Evolutionary conservation across 35 echinoderm and acorn worm genomes (phyloP).

Genomic region (Holothuria glaberrima): DNA sequence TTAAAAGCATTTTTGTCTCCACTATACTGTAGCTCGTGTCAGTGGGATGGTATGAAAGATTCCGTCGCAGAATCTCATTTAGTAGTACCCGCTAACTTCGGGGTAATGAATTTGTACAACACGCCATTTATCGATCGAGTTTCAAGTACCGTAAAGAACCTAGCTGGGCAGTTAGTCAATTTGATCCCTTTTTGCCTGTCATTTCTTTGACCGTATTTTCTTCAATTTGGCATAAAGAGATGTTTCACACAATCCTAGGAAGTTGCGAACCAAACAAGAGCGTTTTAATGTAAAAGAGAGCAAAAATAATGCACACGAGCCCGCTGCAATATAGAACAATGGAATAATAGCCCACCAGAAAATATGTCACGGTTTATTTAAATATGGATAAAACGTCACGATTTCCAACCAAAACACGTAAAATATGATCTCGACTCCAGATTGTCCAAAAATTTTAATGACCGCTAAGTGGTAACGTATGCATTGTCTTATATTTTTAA

Average conservation of each 20-base stretch:
- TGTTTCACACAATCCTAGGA: neutral
- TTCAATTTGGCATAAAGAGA: slow-evolving; percentile 23
- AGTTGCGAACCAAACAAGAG: neutral
- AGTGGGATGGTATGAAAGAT: slow-evolving; percentile 20
- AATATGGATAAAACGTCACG: neutral
- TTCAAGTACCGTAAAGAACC: slow-evolving; percentile 37
- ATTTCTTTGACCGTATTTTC: slow-evolving; percentile 32
- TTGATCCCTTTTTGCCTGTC: slow-evolving; percentile 19
- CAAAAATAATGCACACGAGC: neutral
- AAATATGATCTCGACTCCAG: neutral
- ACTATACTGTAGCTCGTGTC: slow-evolving; percentile 36
- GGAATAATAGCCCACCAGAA: neutral
- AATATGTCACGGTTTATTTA: neutral
- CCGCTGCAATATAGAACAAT: neutral
- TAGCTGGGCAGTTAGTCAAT: slow-evolving; percentile 31
- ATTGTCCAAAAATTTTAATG: neutral
- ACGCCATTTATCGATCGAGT: slow-evolving; percentile 59
- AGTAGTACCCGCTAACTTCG: slow-evolving; percentile 27
- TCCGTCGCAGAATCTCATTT: slow-evolving; percentile 44
- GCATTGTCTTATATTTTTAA: too few relatives aligned
- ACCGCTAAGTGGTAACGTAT: too few relatives aligned
- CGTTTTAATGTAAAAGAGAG: neutral
- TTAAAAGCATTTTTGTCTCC: slow-evolving; percentile 33
- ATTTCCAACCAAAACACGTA: neutral
- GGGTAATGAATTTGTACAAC: slow-evolving; percentile 63